Evolutionary conservation across 2,797 vertebrate species (phyloP).

Genomic region (Gallinago nigripennis): DNA sequence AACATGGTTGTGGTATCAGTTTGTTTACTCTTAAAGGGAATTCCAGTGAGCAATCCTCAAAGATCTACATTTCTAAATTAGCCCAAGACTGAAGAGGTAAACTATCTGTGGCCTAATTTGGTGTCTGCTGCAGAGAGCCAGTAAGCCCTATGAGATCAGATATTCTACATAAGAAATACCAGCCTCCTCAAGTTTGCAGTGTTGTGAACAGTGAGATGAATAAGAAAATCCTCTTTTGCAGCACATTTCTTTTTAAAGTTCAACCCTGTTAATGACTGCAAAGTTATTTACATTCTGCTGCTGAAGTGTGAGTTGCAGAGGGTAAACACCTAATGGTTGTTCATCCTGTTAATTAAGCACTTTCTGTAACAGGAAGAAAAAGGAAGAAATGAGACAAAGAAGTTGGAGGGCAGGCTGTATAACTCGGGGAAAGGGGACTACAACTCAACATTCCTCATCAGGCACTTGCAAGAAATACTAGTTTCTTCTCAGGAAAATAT

Average conservation of each 20-base stretch:
- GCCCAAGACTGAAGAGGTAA: neutral
- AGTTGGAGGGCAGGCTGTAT: neutral
- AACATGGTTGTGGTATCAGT: neutral
- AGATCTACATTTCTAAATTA: constrained; percentile 8
- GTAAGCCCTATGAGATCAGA: neutral
- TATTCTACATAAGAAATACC: neutral
- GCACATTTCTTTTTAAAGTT: constrained; percentile 48
- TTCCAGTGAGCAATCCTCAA: neutral
- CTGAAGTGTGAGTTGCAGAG: constrained; percentile 34
- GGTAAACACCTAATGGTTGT: constrained; percentile 53
- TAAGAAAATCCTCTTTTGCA: constrained; percentile 39
- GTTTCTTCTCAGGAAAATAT: neutral
- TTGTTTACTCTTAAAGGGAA: neutral
- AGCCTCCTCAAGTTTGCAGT: neutral
- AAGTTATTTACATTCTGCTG: constrained; percentile 56
- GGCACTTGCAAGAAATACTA: neutral
- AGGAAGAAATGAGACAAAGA: neutral
- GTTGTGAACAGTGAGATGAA: neutral
- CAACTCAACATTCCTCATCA: neutral
- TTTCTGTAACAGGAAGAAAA: neutral
- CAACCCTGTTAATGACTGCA: constrained; percentile 36
- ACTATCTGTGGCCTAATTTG: constrained; percentile 9
- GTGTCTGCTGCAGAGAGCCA: neutral
- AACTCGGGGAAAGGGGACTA: neutral
- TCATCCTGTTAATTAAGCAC: constrained; percentile 39